Percentiles rank a stretch among this genome's conserved stretches.
These are phyloP conservation scores for Apostichopus californicus DNA, from an alignment of 35 echinoderm and acorn worm genomes.

Conservation along the genomic window DNA sequence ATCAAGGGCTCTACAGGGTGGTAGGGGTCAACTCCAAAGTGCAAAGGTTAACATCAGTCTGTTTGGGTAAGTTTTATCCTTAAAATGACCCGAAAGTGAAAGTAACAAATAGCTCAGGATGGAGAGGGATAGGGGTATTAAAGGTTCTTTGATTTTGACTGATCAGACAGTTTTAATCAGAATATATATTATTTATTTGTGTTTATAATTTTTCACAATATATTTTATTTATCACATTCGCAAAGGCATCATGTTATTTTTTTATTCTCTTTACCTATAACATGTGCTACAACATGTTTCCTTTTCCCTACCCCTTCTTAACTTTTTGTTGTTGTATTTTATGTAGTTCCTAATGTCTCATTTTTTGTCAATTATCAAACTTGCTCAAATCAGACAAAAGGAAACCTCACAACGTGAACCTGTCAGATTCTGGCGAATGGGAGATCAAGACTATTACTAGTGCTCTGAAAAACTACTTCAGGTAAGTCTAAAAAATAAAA, in stretches of 20 bases:
- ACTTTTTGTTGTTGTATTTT: background rate
- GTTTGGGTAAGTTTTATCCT: constrained; percentile 78
- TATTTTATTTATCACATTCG: too few relatives aligned
- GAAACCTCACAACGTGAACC: constrained; percentile 96
- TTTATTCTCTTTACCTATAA: too few relatives aligned
- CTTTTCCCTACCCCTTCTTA: background rate
- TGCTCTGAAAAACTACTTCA: constrained; percentile 99
- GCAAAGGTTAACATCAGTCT: constrained; percentile 86
- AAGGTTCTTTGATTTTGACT: too few relatives aligned
- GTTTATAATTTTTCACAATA: too few relatives aligned
- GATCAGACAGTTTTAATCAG: too few relatives aligned
- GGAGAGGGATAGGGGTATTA: too few relatives aligned
- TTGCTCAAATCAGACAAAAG: constrained; percentile 74
- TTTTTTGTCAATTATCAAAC: background rate
- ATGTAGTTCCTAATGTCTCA: background rate
- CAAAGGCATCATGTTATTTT: too few relatives aligned
- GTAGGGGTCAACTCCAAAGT: constrained; percentile 98
- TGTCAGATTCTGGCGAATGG: constrained; percentile 96
- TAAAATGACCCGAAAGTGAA: background rate
- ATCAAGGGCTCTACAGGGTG: constrained; percentile 98
- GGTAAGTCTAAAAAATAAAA: constrained; percentile 46
- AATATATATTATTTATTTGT: too few relatives aligned
- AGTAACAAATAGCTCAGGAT: too few relatives aligned
- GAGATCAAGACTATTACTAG: constrained; percentile 99
- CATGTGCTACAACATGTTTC: too few relatives aligned